Evolutionary conservation across 2,113 vertebrate species (phyloP).

Genomic region (Peromyscus maniculatus): DNA sequence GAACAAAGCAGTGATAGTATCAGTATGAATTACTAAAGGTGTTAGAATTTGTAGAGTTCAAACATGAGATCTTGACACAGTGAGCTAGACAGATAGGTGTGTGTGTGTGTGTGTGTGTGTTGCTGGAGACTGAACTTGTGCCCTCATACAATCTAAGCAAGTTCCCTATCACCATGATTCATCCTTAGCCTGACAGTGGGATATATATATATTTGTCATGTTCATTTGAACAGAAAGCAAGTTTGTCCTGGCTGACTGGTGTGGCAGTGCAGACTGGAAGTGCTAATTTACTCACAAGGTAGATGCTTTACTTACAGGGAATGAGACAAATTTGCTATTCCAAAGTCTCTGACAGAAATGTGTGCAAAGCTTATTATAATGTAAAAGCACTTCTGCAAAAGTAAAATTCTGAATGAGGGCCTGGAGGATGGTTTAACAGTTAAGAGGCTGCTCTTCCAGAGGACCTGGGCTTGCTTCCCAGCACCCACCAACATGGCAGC

Average conservation of each 20-base stretch:
- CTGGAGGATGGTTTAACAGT: background rate
- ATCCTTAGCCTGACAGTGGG: background rate
- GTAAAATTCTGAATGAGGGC: background rate
- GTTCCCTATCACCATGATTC: background rate
- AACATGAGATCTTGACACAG: constrained; percentile 3
- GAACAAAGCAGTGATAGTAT: constrained; percentile 15
- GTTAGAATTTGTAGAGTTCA: background rate
- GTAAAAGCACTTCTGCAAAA: background rate
- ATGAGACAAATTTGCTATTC: constrained; percentile 35
- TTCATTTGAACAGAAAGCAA: constrained; percentile 8
- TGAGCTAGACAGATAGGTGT: background rate
- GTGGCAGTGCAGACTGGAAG: background rate
- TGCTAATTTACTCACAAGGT: constrained; percentile 44
- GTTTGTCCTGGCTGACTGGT: constrained; percentile 1
- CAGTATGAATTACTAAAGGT: background rate
- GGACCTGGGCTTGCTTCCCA: background rate
- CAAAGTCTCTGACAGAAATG: constrained; percentile 40
- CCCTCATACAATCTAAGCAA: background rate
- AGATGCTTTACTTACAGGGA: constrained; percentile 19
- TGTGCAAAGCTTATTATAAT: constrained; percentile 34
- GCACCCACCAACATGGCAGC: too few species aligned
- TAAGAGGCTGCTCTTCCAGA: background rate
- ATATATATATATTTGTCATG: background rate
- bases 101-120: background rate
- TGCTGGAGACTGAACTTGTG: background rate